A percentile compares a stretch with the other conserved stretches of the same genome.
Conservation (phyloP, 53 echinoderm and acorn worm genomes). For the Astropecten irregularis region DNA sequence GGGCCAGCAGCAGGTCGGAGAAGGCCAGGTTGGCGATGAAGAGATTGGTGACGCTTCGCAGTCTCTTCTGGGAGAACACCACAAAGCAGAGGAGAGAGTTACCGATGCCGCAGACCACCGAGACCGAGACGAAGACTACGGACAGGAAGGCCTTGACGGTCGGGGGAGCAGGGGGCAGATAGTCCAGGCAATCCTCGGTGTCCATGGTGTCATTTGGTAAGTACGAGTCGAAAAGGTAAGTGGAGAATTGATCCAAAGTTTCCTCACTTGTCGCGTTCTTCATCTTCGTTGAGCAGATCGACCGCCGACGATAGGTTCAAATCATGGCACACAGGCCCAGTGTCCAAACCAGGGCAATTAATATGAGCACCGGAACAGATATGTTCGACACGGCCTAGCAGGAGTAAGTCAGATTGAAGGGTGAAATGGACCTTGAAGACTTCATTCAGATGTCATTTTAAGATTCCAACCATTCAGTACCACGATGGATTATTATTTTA, state of each 20-base stretch:
- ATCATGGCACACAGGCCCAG: no score
- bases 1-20: constrained; percentile 86
- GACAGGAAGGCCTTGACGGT: constrained; percentile 64
- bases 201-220: neutral
- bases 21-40: constrained; percentile 90
- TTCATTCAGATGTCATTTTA: no score
- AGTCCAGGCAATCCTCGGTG: constrained; percentile 30
- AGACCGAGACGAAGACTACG: constrained; percentile 69
- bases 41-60: constrained; percentile 92
- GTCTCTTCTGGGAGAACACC: constrained; percentile 73
- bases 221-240: neutral
- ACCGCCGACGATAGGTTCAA: no score
- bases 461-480: no score
- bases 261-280: neutral
- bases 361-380: no score
- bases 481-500: no score
- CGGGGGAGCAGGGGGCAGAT: constrained; percentile 19
- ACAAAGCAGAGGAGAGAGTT: constrained; percentile 84
- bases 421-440: no score
- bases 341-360: no score
- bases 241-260: neutral
- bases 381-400: no score
- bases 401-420: no score
- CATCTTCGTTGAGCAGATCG: no score
- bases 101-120: constrained; percentile 86